Evolutionary conservation across 2,888 invertebrate genomes (phyloP), one percentile per base, ranked within the genome.

Genomic region (Ornithoptera priamus): DNA sequence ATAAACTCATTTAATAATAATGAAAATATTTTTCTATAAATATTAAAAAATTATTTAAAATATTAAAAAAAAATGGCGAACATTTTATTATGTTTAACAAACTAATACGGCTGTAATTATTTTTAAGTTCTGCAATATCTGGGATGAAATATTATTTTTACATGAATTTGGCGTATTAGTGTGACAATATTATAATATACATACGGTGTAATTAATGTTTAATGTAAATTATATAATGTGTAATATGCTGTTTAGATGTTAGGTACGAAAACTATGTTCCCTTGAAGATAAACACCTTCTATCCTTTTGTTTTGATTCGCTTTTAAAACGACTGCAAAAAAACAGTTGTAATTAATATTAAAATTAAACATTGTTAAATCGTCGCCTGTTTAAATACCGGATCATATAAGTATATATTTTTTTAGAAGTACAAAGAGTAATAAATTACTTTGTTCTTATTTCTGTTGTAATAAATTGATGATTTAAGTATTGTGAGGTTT

Each of bases 11-110:
- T 83, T 80, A 82, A 79, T 75, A 75, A 80, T 84, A 83, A 64
- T 62, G 46, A 82, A 78, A 81, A 85, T 89, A 90, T 89, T 90
- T 92, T 90, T 90, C 85, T 89, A 89, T 82, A 82, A 83, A 84
- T 82, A 84, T 87, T 87, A 81, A 78, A 85, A 30, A 81, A 79
- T 77, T 83, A 82, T 75, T 77, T 74, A 72, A 81, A 75, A 72
- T 71, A 71, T 71, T 71, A 67, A 72, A 56, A 56, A 56, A 56
- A 56, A 8, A 56, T 72, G 67, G 71, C 72, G 66, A 71, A 75
- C 75, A 74, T 74, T 74, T 76, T 72, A 76, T 74, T 70, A 57
- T 59, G 62, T 22, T 79, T 77, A 84, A 78, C 78, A 77, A 83
- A 81, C 78, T 85, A 78, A 75, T 81, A 73, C 71, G 81, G 84